Evolutionary conservation across 2,888 invertebrate species (phyloP), one percentile per base, ranked within the genome.

Genomic region (Drosophila mulleri): DNA sequence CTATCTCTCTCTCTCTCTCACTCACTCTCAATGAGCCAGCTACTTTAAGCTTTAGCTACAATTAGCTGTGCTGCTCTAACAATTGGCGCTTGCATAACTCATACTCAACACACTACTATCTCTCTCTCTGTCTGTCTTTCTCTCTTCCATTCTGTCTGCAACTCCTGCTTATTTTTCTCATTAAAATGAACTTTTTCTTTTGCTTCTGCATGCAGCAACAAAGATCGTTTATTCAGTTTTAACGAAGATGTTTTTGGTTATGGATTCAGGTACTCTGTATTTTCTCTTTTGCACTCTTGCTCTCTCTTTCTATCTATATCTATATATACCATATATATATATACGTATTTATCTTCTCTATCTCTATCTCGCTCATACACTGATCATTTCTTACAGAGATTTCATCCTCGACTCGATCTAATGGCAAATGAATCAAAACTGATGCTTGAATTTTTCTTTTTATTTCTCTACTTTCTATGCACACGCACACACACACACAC

Each of bases 161-260:
- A 50, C 54, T 52, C 39, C 53, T 41, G 18, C 35, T 54, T 47
- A 29, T 57, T 61, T 68, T 57, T 35, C 61, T 54, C 65, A 56
- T 61, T 53, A 35, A 48, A 37, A n/a, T 59, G 32, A 18, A 42
- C 47, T 2, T 42, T 54, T 59, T 56, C 50, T 20, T 50, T 48
- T 18, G 59, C 29, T 67, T 52, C 7, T 32, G 95, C 95, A 96
- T 95, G 96, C 96, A 96, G 96, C 96, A 95, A 96, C 93, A 95
- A 95, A 94, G 96, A 96, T 93, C 95, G 96, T 94, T 95, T 96
- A 90, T 96, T 96, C 94, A 96, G 96, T 95, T 95, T 96, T 94
- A 95, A 95, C 93, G 95, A 95, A 94, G 96, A 96, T 93, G 95
- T 95, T 89, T 96, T 95, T 94, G 95, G 95, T 89, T 85, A 78